Conservation (phyloP, 2,797 vertebrate genomes). For the Gymnodraco acuticeps region DNA sequence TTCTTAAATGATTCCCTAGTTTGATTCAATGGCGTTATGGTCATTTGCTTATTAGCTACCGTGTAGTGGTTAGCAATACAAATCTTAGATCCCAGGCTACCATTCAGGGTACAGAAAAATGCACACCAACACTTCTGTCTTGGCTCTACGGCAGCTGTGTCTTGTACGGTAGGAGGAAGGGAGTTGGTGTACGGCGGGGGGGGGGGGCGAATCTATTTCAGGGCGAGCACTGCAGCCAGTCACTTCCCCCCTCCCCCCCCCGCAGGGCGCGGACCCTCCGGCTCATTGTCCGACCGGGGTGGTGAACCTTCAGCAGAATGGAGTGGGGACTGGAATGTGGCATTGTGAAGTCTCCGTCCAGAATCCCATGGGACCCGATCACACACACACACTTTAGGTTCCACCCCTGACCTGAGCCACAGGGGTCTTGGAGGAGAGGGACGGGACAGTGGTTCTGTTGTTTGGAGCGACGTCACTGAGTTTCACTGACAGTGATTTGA, state of each 20-base stretch:
- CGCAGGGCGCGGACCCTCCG: constrained; percentile 67
- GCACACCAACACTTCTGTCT: neutral
- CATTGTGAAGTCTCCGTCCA: constrained; percentile 65
- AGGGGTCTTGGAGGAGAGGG: constrained; percentile 12
- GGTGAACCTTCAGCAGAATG: constrained; percentile 74
- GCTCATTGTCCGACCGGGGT: constrained; percentile 76
- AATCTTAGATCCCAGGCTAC: too few relatives aligned
- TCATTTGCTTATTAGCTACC: too few relatives aligned
- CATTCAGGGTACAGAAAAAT: neutral
- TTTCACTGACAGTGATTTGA: constrained; percentile 21
- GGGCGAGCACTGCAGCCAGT: constrained; percentile 45
- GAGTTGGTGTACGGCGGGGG: constrained; percentile 13
- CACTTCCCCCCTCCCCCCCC: constrained; percentile 59
- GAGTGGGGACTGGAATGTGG: constrained; percentile 70
- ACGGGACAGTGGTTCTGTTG: constrained; percentile 70
- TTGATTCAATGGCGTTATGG: too few relatives aligned
- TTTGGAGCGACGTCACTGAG: constrained; percentile 53
- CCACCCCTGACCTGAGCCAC: constrained; percentile 61
- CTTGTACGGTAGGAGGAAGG: constrained; percentile 23
- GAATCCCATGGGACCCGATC: constrained; percentile 59
- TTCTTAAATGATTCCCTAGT: neutral
- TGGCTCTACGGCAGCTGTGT: constrained; percentile 2
- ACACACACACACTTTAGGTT: constrained; percentile 58
- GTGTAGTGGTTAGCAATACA: too few relatives aligned
- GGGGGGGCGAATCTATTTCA: constrained; percentile 71